Evolutionary conservation across 2,888 invertebrate species (phyloP), one percentile per base, ranked within the genome.

Genomic region (Tiphia femorata): DNA sequence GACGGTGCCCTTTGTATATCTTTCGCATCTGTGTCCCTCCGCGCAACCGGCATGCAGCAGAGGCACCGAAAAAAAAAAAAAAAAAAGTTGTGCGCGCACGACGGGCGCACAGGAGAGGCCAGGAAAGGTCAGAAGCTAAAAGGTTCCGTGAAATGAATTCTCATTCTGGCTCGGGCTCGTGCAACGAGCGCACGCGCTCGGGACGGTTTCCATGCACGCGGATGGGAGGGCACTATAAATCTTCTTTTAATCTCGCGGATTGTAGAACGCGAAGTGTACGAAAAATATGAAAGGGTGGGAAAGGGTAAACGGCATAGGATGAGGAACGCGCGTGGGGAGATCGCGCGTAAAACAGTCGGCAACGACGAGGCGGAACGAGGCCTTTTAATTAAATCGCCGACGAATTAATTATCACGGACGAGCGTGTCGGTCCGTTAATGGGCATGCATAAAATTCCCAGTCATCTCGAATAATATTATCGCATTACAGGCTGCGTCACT

Each of bases 181-280:
- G n/a, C n/a, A n/a, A n/a, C n/a, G n/a, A n/a, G n/a, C 30, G 30
- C 14, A 54, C 46, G 49, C 53, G 48, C 49, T 51, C 47, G 57
- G 60, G 50, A 49, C 51, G 49, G 33, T 54, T 25, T 47, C 49
- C 50, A 43, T 47, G 47, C 55, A 60, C 62, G 62, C 46, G 35
- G 33, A 48, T 62, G 59, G 58, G 61, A 62, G 63, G 62, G 67
- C 76, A 71, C 73, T 72, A 74, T 77, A 78, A 77, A 78, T 78
- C 73, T 75, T 70, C 77, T 74, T 79, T 78, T 77, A 79, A 79
- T 78, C 78, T 78, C 71, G 64, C 64, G 70, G 62, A 74, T 75
- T 74, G 76, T 72, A 64, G 55, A 62, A 46, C 51, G 56, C 29
- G 54, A 49, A 66, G 74, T n/a, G n/a, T n/a, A n/a, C 58, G 55